Percentiles rank a stretch among this genome's conserved stretches.
phyloP scores from a whole-genome alignment of 2,113 vertebrate genomes.

The Scalopus aquaticus region DNA sequence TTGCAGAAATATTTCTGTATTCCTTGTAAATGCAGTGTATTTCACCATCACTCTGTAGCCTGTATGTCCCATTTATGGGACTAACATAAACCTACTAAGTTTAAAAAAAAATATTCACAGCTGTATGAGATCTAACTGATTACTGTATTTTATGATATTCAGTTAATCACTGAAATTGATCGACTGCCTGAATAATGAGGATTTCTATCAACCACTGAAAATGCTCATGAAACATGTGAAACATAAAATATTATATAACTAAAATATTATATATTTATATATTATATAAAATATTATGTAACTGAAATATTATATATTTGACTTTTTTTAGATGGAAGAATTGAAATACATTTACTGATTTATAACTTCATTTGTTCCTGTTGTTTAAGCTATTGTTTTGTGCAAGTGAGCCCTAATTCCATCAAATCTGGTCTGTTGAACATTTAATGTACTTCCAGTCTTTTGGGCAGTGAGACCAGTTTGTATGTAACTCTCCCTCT shows the following conservation, averaged over 20 bases:
- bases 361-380: slow-evolving; percentile 17
- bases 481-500: background rate
- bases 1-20: background rate
- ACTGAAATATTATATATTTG: background rate
- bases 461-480: background rate
- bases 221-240: background rate
- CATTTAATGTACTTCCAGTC: background rate
- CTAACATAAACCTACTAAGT: slow-evolving; percentile 12
- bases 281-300: too few relatives aligned
- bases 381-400: slow-evolving; percentile 8
- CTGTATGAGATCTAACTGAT: background rate
- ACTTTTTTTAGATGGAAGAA: background rate
- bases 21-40: background rate
- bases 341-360: background rate
- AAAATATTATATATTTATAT: background rate
- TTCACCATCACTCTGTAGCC: background rate
- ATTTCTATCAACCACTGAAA: background rate
- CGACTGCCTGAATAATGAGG: background rate
- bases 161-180: background rate
- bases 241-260: background rate
- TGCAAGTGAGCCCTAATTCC: background rate
- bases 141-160: background rate
- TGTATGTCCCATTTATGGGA: background rate
- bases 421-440: background rate
- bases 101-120: background rate